Conservation (phyloP, 2,113 vertebrate genomes). For the Cryptotis parvus region DNA sequence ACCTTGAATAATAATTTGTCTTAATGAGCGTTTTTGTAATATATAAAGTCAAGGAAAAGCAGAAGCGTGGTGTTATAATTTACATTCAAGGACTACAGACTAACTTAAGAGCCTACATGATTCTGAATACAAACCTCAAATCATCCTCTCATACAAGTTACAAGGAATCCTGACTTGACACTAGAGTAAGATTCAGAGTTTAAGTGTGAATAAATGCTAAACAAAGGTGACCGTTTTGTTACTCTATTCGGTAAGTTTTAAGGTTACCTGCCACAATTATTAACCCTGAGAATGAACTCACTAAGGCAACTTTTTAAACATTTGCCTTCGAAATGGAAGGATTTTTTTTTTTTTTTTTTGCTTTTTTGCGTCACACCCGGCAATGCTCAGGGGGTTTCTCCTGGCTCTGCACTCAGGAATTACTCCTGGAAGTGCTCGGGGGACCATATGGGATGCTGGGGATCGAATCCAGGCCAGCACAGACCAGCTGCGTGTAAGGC, state of each 20-base stretch:
- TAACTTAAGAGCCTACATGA: background rate
- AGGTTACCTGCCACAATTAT: background rate
- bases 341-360: too few relatives aligned
- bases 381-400: too few relatives aligned
- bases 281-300: too few relatives aligned
- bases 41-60: background rate
- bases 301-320: background rate
- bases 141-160: background rate
- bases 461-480: too few relatives aligned
- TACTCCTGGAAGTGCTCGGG: too few relatives aligned
- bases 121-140: background rate
- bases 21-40: background rate
- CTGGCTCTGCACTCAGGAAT: too few relatives aligned
- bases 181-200: background rate
- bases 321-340: too few relatives aligned
- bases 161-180: background rate
- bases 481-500: too few relatives aligned
- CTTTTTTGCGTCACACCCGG: too few relatives aligned
- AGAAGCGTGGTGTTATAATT: background rate
- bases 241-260: background rate
- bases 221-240: conserved; percentile 3
- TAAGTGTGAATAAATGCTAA: background rate
- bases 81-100: background rate
- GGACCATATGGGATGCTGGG: too few relatives aligned
- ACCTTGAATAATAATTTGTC: background rate